Conservation (phyloP, 2,888 invertebrate species). For the Dastarcus helophoroides region DNA sequence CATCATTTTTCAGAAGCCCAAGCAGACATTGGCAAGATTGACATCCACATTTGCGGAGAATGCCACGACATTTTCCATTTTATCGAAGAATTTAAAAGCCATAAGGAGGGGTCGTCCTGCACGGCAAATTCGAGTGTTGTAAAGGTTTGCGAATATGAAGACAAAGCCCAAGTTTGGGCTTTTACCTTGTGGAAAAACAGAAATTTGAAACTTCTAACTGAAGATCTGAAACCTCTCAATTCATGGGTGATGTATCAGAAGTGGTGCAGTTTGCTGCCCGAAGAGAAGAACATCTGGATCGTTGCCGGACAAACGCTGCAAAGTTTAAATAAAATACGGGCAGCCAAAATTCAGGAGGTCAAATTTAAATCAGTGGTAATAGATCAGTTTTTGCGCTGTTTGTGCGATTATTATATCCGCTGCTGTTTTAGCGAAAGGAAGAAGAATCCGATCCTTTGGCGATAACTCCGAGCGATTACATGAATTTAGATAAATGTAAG, state of each 20-base stretch:
- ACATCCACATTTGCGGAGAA: constrained; percentile 73
- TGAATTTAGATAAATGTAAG: too few species aligned
- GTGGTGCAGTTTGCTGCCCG: constrained; percentile 70
- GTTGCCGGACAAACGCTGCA: constrained; percentile 68
- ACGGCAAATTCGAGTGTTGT: constrained; percentile 51
- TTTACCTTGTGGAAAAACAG: constrained; percentile 70
- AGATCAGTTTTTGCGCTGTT: too few species aligned
- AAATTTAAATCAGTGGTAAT: constrained; percentile 15
- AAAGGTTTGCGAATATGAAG: constrained; percentile 54
- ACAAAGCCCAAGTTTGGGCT: constrained; percentile 76
- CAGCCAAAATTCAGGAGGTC: constrained; percentile 54
- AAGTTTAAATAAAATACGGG: constrained; percentile 53
- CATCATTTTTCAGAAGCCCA: constrained; percentile 58
- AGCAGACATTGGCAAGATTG: constrained; percentile 62
- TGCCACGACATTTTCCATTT: constrained; percentile 73
- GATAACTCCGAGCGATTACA: too few species aligned
- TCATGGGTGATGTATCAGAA: constrained; percentile 75
- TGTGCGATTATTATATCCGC: too few species aligned
- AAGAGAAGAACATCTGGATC: constrained; percentile 66
- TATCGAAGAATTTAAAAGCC: constrained; percentile 65
- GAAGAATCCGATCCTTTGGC: constrained; percentile 17
- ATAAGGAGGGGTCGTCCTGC: too few species aligned
- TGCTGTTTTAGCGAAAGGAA: constrained; percentile 7
- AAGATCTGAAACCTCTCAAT: constrained; percentile 37
- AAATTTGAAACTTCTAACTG: constrained; percentile 39